Evolutionary conservation across 2,797 vertebrate species (phyloP), one percentile per base, ranked within the genome.

Genomic region (Glossophaga mutica): DNA sequence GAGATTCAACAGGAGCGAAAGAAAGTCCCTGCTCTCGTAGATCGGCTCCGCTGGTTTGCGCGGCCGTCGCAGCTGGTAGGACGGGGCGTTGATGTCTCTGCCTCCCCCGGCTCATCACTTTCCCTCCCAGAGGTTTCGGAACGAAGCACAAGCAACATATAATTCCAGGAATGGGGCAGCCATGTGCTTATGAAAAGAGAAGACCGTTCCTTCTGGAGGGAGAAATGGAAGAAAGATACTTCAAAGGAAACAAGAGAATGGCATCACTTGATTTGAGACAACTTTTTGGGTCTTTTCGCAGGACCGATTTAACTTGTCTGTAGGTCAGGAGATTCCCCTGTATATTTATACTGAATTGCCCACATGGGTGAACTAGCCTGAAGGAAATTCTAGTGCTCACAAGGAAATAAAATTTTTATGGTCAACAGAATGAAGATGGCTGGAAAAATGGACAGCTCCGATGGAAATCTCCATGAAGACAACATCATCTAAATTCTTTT

Each of bases 31-130:
- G 8, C 48, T 46, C 19, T 37, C 50, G 5, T 0, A 37, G 29
- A 68, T 11, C 2, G 22, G 21, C 34, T 39, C 26, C 2, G 6
- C 46, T 10, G n/a, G n/a, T 37, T 89, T 32, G 78, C 4, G 34
- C 44, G 21, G 46, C 46, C 32, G 1, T 19, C 2, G 0, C 16
- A 11, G 65, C 24, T 7, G 26, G 14, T 3, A 24, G 24, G 50
- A 46, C 44, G 3, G 22, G 19, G 42, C 3, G 9, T 12, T 19
- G 62, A 21, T 2, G 26, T 1, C 34, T 1, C 34, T 32, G 9
- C 29, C 24, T 79, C 39, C 62, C 39, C 24, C 16, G n/a, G 42
- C 44, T 18, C 59, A 9, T 92, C 70, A 37, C 65, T 32, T 67
- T 48, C 37, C 42, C 5, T 12, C 12, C 29, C 37, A 37, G 46